These are phyloP conservation scores for Stegostoma tigrinum DNA, from an alignment of 2,113 vertebrate species.

Conservation along the genomic window DNA sequence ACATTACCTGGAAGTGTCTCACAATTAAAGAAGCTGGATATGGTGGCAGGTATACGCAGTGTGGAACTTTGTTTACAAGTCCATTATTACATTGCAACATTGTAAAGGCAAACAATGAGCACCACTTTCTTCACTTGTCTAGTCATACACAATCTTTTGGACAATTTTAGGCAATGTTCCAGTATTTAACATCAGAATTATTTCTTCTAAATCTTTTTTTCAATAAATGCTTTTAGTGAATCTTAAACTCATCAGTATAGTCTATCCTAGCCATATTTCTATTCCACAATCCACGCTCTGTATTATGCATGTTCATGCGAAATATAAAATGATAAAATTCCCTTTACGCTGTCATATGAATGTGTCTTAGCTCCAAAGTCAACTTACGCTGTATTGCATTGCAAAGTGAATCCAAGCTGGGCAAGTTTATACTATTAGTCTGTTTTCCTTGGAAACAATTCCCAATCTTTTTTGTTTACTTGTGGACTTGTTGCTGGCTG, in stretches of 20 bases:
- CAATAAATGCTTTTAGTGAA: not conserved
- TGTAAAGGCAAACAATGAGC: not conserved
- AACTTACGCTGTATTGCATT: not conserved
- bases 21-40: not conserved
- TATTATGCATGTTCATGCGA: not conserved
- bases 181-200: not conserved
- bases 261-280: not conserved
- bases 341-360: not conserved
- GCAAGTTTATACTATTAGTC: not conserved
- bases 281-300: not conserved
- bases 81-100: not conserved
- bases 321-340: not conserved
- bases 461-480: no score
- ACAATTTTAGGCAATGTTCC: not conserved
- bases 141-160: not conserved
- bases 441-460: not conserved
- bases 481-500: no score
- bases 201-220: not conserved
- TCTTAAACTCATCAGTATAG: not conserved
- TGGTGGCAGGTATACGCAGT: not conserved
- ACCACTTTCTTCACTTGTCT: not conserved
- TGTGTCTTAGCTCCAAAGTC: not conserved
- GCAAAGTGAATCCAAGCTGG: not conserved
- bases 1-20: not conserved
- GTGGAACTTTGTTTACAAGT: not conserved